Conservation (phyloP, 2,113 vertebrate genomes). For the Scomber scombrus region DNA sequence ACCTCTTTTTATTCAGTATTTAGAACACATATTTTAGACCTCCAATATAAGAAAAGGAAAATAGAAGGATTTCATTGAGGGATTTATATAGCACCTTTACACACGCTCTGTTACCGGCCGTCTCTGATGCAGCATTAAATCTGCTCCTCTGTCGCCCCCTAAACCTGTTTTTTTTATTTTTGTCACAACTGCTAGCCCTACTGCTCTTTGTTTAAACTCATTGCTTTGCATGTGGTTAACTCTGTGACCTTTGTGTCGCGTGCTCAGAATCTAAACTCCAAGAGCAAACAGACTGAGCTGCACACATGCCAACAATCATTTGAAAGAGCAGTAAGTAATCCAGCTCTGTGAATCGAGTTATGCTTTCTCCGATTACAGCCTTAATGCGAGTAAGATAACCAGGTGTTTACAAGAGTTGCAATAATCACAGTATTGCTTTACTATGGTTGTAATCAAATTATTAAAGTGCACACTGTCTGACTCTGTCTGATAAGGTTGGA, state of each 20-base stretch:
- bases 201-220: conserved; percentile 23
- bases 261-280: conserved; percentile 20
- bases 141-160: background rate
- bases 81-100: background rate
- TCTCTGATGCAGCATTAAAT: background rate
- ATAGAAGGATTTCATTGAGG: background rate
- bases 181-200: background rate
- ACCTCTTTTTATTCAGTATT: too few species aligned
- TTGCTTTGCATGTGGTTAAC: conserved; percentile 40
- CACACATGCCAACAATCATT: background rate
- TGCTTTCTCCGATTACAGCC: conserved; percentile 36
- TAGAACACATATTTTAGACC: background rate
- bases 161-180: background rate
- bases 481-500: conserved; percentile 41
- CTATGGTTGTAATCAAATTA: conserved; percentile 43
- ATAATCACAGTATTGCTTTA: conserved; percentile 22
- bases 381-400: conserved; percentile 41
- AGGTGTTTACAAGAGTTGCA: conserved; percentile 32
- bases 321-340: conserved; percentile 7
- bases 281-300: conserved; percentile 13
- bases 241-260: conserved; percentile 16
- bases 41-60: background rate
- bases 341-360: conserved; percentile 26
- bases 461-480: conserved; percentile 43
- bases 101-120: background rate